These are phyloP conservation scores for Parazoanthus atlanticus DNA, from an alignment of 92 coral and sea anemone species.

Conservation along the genomic window DNA sequence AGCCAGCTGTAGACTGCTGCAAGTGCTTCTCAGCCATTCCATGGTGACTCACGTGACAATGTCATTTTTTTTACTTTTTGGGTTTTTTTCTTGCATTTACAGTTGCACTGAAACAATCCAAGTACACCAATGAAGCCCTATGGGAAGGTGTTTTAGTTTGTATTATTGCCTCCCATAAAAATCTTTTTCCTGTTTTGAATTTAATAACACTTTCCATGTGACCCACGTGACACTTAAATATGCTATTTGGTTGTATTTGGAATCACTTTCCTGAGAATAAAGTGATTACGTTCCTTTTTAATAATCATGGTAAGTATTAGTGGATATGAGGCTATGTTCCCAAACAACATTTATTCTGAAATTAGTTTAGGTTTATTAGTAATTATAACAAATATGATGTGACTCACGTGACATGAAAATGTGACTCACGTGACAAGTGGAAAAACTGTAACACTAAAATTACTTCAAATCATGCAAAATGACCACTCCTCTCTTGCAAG, in stretches of 20 bases:
- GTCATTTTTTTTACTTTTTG: not conserved
- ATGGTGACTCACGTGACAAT: no score
- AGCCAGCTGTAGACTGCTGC: not conserved
- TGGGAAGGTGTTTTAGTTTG: slow-evolving; percentile 11
- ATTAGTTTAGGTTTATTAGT: slow-evolving; percentile 32
- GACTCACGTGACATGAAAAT: slow-evolving; percentile 48
- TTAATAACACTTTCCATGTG: slow-evolving; percentile 33
- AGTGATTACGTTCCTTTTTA: slow-evolving; percentile 37
- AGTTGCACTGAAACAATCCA: no score
- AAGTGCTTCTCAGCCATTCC: not conserved
- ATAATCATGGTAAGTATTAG: slow-evolving; percentile 19
- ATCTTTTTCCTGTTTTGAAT: slow-evolving; percentile 14
- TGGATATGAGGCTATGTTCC: slow-evolving; percentile 17
- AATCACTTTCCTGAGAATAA: slow-evolving; percentile 42
- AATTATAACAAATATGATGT: no score
- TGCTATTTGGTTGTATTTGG: slow-evolving; percentile 39
- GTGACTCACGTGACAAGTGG: slow-evolving; percentile 64
- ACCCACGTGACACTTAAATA: slow-evolving; percentile 46
- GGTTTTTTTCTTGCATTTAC: no score
- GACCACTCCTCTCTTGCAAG: slow-evolving; percentile 39
- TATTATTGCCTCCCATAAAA: slow-evolving; percentile 28
- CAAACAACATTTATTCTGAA: slow-evolving; percentile 29
- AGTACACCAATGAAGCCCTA: no score
- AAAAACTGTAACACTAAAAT: slow-evolving; percentile 38
- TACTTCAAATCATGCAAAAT: slow-evolving; percentile 43